Percentiles rank a stretch among this genome's conserved stretches.
Conservation (phyloP, 1,140 invertebrate genomes). For the Acromyrmex charruanus region DNA sequence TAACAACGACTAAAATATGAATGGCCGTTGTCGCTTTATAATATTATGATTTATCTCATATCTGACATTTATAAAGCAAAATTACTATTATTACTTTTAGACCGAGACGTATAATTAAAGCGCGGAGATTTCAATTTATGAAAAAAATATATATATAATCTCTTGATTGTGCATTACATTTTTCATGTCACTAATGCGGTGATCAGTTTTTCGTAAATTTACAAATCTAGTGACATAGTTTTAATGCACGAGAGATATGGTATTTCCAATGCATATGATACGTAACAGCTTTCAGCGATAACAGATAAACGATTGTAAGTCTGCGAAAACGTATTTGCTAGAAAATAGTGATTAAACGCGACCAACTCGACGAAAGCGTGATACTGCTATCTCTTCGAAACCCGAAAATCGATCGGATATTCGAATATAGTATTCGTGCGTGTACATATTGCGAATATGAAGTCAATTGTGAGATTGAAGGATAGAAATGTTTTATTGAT, state of each 20-base stretch:
- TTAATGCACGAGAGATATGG: conserved; percentile 5
- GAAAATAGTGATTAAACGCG: conserved; percentile 14
- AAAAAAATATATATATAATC: not conserved
- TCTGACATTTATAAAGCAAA: conserved; percentile 20
- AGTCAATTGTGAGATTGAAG: conserved; percentile 36
- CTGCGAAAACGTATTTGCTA: conserved; percentile 9
- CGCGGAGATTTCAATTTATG: not conserved
- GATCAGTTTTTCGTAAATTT: not conserved
- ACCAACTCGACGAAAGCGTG: not conserved
- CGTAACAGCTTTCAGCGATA: not conserved
- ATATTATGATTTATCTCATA: conserved; percentile 32
- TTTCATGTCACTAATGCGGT: not conserved
- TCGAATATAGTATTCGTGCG: not conserved
- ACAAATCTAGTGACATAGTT: not conserved
- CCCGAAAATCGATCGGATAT: conserved; percentile 20
- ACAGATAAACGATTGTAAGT: conserved; percentile 28
- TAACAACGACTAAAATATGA: conserved; percentile 34
- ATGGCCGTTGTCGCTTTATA: conserved; percentile 11
- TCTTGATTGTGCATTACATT: not conserved
- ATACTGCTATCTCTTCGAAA: not conserved
- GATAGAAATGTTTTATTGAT: conserved; percentile 26
- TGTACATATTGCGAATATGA: conserved; percentile 2
- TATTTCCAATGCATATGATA: not conserved
- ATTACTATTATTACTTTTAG: not conserved
- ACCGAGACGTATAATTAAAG: not conserved